Conservation (phyloP, 2,797 vertebrate genomes). For the Onychomys leucogaster region DNA sequence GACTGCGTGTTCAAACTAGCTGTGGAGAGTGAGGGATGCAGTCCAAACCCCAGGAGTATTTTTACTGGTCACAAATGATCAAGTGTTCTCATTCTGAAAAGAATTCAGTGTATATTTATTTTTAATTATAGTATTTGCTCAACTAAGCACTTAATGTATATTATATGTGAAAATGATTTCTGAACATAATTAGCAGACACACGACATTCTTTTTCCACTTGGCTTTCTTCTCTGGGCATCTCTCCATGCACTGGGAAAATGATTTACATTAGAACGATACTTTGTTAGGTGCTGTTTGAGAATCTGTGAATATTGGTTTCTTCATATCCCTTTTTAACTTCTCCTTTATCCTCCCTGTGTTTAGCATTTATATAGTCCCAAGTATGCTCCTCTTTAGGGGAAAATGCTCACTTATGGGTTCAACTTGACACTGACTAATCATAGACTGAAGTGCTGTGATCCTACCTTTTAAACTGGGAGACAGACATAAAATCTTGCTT, state of each 20-base stretch:
- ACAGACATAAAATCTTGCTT: not conserved
- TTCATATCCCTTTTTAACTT: conserved; percentile 30
- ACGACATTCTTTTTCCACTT: conserved; percentile 67
- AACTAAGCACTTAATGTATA: conserved; percentile 82
- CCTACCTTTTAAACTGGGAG: conserved; percentile 34
- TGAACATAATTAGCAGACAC: conserved; percentile 79
- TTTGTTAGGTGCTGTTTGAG: conserved; percentile 63
- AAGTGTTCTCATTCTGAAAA: conserved; percentile 81
- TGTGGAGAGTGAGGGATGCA: conserved; percentile 69
- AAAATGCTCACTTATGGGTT: not conserved
- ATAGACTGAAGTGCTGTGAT: not conserved
- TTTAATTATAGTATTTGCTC: conserved; percentile 87
- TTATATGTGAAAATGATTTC: conserved; percentile 78
- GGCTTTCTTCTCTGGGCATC: conserved; percentile 50
- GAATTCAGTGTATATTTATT: conserved; percentile 84
- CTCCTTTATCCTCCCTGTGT: conserved; percentile 57
- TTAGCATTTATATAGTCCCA: not conserved
- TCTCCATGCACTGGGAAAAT: not conserved
- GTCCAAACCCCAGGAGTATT: conserved; percentile 73
- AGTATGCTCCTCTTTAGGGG: not conserved
- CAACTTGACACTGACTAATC: not conserved
- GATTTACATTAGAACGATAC: conserved; percentile 5
- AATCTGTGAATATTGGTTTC: conserved; percentile 53
- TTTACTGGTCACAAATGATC: conserved; percentile 75
- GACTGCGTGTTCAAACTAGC: not conserved